These are phyloP conservation scores for Scomber scombrus DNA, from an alignment of 2,113 vertebrate species.

Conservation along the genomic window DNA sequence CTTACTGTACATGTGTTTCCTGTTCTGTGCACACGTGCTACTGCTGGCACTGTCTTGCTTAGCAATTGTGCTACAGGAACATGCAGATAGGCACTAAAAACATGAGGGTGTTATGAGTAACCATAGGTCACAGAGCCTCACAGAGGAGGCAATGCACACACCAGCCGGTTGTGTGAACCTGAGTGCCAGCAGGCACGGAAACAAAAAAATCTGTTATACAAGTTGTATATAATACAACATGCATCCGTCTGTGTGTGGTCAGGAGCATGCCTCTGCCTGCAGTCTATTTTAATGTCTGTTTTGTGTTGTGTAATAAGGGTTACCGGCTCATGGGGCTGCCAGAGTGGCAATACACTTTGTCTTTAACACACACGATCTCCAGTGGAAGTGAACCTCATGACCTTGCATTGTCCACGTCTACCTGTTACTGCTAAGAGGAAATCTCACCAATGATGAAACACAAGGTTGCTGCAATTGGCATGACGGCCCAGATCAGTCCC, in stretches of 20 bases:
- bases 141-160: too few relatives aligned
- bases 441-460: slow-evolving; percentile 76
- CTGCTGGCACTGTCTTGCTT: too few relatives aligned
- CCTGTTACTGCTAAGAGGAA: neutral
- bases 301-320: neutral
- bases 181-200: too few relatives aligned
- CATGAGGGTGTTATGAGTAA: too few relatives aligned
- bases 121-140: too few relatives aligned
- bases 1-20: too few relatives aligned
- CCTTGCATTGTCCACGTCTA: neutral
- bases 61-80: too few relatives aligned
- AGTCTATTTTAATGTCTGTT: neutral
- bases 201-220: too few relatives aligned
- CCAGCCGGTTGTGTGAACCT: too few relatives aligned
- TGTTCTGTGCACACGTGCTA: too few relatives aligned
- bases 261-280: neutral
- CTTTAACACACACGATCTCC: neutral
- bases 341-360: neutral
- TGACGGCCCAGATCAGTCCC: slow-evolving; percentile 78
- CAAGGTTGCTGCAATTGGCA: slow-evolving; percentile 75
- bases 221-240: too few relatives aligned
- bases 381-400: neutral
- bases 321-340: neutral
- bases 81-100: too few relatives aligned
- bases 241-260: neutral